These are phyloP conservation scores for Penaeus indicus DNA, from an alignment of 1,140 invertebrate genomes.

Conservation along the genomic window DNA sequence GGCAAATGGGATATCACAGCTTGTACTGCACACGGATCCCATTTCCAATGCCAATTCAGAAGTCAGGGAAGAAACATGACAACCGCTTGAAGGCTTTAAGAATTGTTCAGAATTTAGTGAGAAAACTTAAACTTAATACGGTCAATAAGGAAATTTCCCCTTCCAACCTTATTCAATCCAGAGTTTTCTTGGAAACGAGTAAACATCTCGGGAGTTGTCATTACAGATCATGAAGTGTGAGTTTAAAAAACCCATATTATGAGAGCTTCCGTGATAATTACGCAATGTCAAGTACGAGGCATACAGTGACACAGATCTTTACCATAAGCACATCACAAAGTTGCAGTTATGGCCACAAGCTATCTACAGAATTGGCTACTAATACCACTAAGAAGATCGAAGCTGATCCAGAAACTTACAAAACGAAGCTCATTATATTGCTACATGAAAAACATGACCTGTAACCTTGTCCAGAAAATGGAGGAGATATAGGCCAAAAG, in stretches of 20 bases:
- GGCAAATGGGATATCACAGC: background rate
- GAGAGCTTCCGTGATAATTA: constrained; percentile 35
- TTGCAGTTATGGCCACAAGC: constrained; percentile 61
- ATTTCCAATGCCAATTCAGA: constrained; percentile 44
- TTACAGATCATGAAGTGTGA: too few relatives aligned
- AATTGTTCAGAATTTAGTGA: too few relatives aligned
- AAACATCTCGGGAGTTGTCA: too few relatives aligned
- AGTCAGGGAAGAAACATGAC: constrained; percentile 26
- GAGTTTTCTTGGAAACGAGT: too few relatives aligned
- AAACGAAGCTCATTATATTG: constrained; percentile 52
- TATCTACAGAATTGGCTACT: constrained; percentile 37
- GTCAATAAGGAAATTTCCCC: too few relatives aligned
- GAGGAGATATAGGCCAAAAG: constrained; percentile 1
- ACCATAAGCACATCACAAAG: constrained; percentile 48
- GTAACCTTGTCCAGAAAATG: constrained; percentile 53
- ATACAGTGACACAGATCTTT: constrained; percentile 23
- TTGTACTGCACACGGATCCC: constrained; percentile 64
- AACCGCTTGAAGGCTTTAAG: background rate
- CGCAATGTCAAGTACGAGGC: constrained; percentile 56
- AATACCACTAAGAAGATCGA: constrained; percentile 14
- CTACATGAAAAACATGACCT: constrained; percentile 59
- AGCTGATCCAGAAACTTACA: constrained; percentile 47
- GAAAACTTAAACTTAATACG: too few relatives aligned
- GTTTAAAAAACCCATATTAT: too few relatives aligned
- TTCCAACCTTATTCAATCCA: too few relatives aligned